These are phyloP conservation scores for Lanius collurio DNA, from an alignment of 2,113 vertebrate genomes.

Conservation along the genomic window DNA sequence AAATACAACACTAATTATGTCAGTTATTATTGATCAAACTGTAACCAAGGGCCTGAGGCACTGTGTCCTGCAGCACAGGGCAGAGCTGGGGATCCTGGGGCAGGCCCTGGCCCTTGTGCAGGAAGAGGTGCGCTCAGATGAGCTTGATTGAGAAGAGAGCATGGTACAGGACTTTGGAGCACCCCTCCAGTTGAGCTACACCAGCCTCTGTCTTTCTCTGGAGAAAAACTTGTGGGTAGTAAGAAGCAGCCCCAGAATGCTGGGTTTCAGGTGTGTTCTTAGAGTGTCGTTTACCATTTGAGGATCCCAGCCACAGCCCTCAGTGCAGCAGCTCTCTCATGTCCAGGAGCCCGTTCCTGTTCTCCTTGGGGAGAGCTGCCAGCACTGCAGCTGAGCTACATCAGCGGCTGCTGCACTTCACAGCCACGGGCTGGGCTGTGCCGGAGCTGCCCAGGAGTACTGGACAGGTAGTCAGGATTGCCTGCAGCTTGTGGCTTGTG, in stretches of 20 bases:
- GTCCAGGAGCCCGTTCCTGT: neutral
- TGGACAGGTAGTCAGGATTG: neutral
- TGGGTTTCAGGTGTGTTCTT: neutral
- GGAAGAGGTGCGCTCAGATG: accelerated
- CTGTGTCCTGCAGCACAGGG: neutral
- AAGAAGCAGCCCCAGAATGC: neutral
- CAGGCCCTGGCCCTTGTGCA: neutral
- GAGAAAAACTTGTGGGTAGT: neutral
- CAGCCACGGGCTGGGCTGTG: neutral
- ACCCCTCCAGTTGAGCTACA: accelerated
- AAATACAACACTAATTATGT: neutral
- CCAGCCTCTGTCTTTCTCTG: neutral
- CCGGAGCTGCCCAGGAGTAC: accelerated
- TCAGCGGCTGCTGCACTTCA: neutral
- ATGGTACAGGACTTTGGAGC: neutral
- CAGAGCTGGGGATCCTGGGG: neutral
- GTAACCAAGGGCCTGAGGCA: neutral
- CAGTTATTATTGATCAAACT: neutral
- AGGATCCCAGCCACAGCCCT: neutral
- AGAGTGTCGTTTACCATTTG: accelerated
- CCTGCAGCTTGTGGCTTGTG: neutral
- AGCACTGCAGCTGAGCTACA: accelerated
- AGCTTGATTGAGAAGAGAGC: neutral
- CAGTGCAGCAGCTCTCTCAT: neutral
- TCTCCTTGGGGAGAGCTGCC: neutral